These are phyloP conservation scores for Wasmannia auropunctata DNA, from an alignment of 1,140 invertebrate genomes.

Conservation along the genomic window DNA sequence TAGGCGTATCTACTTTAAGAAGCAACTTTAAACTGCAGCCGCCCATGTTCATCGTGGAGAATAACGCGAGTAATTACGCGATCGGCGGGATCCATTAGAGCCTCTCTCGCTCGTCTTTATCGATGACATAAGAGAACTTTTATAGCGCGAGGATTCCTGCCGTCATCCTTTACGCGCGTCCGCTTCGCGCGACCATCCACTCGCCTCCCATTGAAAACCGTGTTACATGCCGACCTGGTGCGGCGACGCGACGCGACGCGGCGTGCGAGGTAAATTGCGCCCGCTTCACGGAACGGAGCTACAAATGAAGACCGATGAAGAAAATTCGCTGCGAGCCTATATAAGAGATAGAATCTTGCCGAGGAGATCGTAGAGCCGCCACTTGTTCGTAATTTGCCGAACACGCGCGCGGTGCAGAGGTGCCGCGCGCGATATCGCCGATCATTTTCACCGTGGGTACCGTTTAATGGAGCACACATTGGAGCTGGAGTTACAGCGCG, in stretches of 20 bases:
- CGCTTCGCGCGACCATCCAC: not conserved
- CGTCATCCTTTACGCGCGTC: slow-evolving; percentile 26
- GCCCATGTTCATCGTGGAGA: slow-evolving; percentile 10
- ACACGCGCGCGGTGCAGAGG: not conserved
- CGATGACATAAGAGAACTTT: slow-evolving; percentile 57
- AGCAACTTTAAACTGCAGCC: slow-evolving; percentile 22
- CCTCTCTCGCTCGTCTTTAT: slow-evolving; percentile 35
- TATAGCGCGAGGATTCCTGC: slow-evolving; percentile 44
- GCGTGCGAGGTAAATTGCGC: slow-evolving; percentile 14
- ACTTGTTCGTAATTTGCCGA: slow-evolving; percentile 13
- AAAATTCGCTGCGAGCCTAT: not conserved
- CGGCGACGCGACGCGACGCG: not conserved
- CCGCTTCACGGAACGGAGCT: slow-evolving; percentile 15
- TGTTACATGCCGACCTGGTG: slow-evolving; percentile 15
- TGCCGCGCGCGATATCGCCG: not conserved
- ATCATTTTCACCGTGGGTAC: slow-evolving; percentile 12
- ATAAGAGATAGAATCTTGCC: not conserved
- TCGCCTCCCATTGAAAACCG: not conserved
- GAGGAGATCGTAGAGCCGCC: not conserved
- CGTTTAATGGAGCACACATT: not conserved
- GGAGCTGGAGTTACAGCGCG: not conserved
- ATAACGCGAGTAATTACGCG: slow-evolving; percentile 47
- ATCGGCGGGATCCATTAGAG: slow-evolving; percentile 41
- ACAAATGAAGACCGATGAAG: slow-evolving; percentile 6
- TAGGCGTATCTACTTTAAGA: not conserved